These are phyloP conservation scores for Saccostrea cuccullata DNA, from an alignment of 1,140 invertebrate genomes.

Conservation along the genomic window DNA sequence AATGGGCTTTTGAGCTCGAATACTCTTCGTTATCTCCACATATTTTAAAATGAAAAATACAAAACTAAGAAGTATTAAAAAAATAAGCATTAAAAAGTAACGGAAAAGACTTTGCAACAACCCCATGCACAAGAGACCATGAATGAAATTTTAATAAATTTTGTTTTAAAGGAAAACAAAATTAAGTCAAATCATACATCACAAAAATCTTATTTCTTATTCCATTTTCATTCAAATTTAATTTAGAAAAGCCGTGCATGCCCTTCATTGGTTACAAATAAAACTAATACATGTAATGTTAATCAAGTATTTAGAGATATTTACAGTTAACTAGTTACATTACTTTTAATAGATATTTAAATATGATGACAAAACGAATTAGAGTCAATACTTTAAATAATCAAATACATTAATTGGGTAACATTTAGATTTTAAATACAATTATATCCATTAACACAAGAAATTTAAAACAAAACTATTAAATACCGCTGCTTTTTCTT, in stretches of 20 bases:
- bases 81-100: no score
- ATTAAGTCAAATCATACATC: no score
- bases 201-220: no score
- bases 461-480: not conserved
- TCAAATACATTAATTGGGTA: not conserved
- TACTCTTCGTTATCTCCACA: no score
- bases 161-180: no score
- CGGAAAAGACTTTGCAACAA: no score
- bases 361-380: not conserved
- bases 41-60: no score
- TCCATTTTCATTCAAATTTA: no score
- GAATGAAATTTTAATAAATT: no score
- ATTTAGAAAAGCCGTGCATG: no score
- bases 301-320: not conserved
- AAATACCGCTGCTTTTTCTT: not conserved
- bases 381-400: not conserved
- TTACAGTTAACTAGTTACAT: not conserved
- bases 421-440: not conserved
- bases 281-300: not conserved
- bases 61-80: not conserved
- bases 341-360: not conserved
- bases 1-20: no score
- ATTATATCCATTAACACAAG: not conserved
- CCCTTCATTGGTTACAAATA: not conserved
- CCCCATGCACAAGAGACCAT: no score